Percentiles rank a stretch among this genome's conserved stretches.
These are phyloP conservation scores for Zonitis immaculata DNA, from an alignment of 2,888 invertebrate species.

Conservation along the genomic window DNA sequence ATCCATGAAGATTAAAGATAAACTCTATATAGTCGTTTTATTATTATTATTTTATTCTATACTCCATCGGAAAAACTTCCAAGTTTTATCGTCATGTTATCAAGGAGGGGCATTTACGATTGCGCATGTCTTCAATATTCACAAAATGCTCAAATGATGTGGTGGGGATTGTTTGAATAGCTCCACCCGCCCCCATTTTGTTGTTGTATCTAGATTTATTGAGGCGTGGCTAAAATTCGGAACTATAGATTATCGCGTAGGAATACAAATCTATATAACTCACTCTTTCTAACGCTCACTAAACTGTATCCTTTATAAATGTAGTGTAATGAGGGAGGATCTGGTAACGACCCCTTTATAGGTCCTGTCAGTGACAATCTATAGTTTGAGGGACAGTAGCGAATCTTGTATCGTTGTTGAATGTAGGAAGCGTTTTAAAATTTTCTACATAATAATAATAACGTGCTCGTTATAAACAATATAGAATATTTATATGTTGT, in stretches of 20 bases:
- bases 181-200: background rate
- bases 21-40: background rate
- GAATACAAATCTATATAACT: background rate
- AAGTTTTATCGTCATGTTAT: background rate
- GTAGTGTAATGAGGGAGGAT: background rate
- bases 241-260: background rate
- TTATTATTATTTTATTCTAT: background rate
- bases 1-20: background rate
- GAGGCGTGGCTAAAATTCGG: background rate
- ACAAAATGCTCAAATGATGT: background rate
- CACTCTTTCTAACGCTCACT: background rate
- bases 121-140: background rate
- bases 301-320: too few species aligned
- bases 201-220: background rate
- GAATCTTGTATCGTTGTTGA: slow-evolving; percentile 26
- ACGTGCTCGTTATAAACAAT: background rate
- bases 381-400: slow-evolving; percentile 41
- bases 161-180: too few species aligned
- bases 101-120: background rate
- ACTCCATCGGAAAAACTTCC: background rate
- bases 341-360: slow-evolving; percentile 28
- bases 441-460: background rate
- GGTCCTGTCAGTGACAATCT: slow-evolving; percentile 41
- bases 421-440: slow-evolving; percentile 5
- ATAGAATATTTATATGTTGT: too few species aligned